Evolutionary conservation across 2,113 vertebrate genomes (phyloP).

Genomic region (Glareola pratincola): DNA sequence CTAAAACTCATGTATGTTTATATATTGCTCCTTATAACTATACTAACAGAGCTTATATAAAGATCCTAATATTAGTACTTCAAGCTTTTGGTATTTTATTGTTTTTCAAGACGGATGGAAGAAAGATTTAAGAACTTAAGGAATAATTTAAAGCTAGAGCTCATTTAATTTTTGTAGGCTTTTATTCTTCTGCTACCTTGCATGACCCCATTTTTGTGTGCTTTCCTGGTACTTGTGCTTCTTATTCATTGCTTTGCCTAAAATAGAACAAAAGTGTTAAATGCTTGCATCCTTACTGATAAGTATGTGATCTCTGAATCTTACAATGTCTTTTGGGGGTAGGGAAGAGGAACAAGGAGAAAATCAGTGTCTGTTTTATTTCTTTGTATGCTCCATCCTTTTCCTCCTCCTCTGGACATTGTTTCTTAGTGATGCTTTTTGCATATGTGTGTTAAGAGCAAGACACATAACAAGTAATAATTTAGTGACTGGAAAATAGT

Average conservation of each 20-base stretch:
- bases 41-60: neutral
- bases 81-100: neutral
- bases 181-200: neutral
- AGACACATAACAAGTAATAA: neutral
- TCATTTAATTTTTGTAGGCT: neutral
- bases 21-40: neutral
- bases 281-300: neutral
- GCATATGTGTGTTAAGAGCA: neutral
- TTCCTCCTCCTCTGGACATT: neutral
- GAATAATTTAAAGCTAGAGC: neutral
- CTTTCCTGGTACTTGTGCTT: neutral
- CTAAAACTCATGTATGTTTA: neutral
- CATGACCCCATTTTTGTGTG: neutral
- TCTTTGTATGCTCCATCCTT: neutral
- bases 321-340: neutral
- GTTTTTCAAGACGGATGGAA: neutral
- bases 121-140: neutral
- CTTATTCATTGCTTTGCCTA: neutral
- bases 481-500: neutral
- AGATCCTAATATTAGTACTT: neutral
- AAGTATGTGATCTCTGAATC: neutral
- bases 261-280: slow-evolving; percentile 9
- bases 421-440: neutral
- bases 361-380: neutral
- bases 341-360: neutral